phyloP scores from a whole-genome alignment of 2,888 invertebrate species.

The Idaea aversata region DNA sequence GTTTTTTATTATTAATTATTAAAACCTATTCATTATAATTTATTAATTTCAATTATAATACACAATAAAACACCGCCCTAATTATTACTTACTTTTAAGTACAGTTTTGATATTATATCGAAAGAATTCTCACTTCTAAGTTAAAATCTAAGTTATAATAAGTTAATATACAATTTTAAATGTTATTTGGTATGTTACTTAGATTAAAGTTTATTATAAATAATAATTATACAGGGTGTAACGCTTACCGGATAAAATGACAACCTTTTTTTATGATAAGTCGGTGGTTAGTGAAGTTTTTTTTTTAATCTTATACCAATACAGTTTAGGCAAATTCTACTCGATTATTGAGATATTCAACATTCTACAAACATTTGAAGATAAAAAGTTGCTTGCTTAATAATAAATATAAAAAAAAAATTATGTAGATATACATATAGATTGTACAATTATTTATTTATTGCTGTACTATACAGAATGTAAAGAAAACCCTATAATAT shows the following conservation, averaged over 20 bases:
- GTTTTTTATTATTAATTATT: background rate
- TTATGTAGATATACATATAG: no score
- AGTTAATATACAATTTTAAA: conserved; percentile 31
- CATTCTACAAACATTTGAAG: no score
- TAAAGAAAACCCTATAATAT: no score
- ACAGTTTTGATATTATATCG: conserved; percentile 23
- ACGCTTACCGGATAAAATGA: background rate
- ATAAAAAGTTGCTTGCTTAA: no score
- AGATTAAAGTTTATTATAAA: conserved; percentile 54
- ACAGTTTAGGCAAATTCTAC: no score
- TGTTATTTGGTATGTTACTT: conserved; percentile 71
- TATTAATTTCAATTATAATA: background rate
- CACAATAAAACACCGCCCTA: background rate
- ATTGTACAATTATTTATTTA: no score
- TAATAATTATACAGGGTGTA: conserved; percentile 46
- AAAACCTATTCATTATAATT: background rate
- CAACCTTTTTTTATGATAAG: background rate
- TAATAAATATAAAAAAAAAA: no score
- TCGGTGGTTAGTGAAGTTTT: no score
- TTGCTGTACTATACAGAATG: no score
- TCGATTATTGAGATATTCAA: no score
- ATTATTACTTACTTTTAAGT: conserved; percentile 18
- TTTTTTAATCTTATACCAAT: no score
- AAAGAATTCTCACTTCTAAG: conserved; percentile 5
- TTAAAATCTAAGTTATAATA: conserved; percentile 21